Evolutionary conservation across 1,140 invertebrate genomes (phyloP).

Genomic region (Macrosteles quadrilineatus): DNA sequence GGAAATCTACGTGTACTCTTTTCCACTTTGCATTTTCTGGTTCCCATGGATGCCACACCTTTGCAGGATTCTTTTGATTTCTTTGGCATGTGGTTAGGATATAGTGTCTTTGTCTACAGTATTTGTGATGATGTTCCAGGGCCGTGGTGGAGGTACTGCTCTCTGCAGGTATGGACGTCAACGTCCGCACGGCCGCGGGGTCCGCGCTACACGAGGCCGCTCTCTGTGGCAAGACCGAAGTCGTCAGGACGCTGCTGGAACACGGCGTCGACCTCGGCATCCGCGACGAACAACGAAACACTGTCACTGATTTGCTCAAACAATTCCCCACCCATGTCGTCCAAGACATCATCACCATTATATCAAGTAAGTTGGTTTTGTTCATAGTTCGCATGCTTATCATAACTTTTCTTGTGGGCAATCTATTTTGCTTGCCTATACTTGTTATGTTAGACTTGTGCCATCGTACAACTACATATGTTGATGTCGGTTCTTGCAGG

Average conservation of each 20-base stretch:
- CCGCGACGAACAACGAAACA: conserved; percentile 75
- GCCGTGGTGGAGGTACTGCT: conserved; percentile 82
- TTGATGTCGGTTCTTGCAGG: conserved; percentile 28
- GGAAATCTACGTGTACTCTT: too few relatives aligned
- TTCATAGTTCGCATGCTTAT: too few relatives aligned
- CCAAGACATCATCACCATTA: conserved; percentile 78
- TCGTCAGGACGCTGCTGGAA: conserved; percentile 80
- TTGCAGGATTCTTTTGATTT: too few relatives aligned
- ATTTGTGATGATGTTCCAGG: too few relatives aligned
- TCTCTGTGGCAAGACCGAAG: conserved; percentile 89
- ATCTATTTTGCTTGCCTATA: too few relatives aligned
- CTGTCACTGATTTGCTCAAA: conserved; percentile 83
- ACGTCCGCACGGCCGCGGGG: conserved; percentile 82
- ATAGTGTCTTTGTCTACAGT: too few relatives aligned
- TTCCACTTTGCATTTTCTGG: too few relatives aligned
- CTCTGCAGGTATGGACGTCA: conserved; percentile 84
- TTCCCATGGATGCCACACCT: too few relatives aligned
- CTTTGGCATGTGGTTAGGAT: too few relatives aligned
- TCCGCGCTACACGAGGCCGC: conserved; percentile 95
- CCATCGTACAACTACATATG: too few relatives aligned
- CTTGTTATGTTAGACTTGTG: too few relatives aligned
- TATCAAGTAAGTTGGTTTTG: conserved; percentile 76
- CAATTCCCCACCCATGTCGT: conserved; percentile 89
- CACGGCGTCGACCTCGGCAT: conserved; percentile 80
- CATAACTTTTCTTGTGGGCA: too few relatives aligned